Percentiles rank a stretch among this genome's conserved stretches.
These are phyloP conservation scores for Oenanthe oenanthe DNA, from an alignment of 2,113 vertebrate species.

Conservation along the genomic window DNA sequence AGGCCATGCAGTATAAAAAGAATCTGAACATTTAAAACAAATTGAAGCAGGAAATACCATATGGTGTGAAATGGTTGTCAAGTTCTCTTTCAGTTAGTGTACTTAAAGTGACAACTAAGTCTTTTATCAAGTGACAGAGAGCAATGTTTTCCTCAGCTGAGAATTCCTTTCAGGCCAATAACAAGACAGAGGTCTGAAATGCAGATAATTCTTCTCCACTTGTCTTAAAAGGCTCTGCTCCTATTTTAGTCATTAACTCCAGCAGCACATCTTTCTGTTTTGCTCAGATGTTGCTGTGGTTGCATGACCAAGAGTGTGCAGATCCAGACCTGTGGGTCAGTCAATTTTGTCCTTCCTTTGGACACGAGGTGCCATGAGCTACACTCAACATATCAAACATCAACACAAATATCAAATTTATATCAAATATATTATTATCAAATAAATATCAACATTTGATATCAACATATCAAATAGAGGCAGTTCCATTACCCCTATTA, in stretches of 20 bases:
- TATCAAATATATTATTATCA: no score
- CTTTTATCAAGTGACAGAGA: not conserved
- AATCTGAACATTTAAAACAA: not conserved
- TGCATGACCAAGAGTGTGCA: not conserved
- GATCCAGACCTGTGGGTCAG: not conserved
- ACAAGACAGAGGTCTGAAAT: not conserved
- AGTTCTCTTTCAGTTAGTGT: not conserved
- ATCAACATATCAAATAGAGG: not conserved
- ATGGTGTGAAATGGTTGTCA: not conserved
- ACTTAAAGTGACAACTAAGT: not conserved
- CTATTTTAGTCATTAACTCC: not conserved
- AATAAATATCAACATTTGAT: no score
- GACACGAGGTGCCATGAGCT: not conserved
- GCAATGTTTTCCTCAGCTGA: not conserved
- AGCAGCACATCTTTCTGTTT: not conserved
- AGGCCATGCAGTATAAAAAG: not conserved
- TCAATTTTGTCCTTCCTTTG: not conserved
- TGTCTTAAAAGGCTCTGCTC: not conserved
- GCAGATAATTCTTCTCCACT: not conserved
- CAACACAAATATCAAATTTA: no score
- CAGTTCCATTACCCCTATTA: not conserved
- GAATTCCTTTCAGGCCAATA: not conserved
- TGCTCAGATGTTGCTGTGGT: not conserved
- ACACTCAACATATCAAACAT: accelerated
- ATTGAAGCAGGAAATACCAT: not conserved